phyloP scores from a whole-genome alignment of 2,113 vertebrate species.

The Camelus dromedarius region DNA sequence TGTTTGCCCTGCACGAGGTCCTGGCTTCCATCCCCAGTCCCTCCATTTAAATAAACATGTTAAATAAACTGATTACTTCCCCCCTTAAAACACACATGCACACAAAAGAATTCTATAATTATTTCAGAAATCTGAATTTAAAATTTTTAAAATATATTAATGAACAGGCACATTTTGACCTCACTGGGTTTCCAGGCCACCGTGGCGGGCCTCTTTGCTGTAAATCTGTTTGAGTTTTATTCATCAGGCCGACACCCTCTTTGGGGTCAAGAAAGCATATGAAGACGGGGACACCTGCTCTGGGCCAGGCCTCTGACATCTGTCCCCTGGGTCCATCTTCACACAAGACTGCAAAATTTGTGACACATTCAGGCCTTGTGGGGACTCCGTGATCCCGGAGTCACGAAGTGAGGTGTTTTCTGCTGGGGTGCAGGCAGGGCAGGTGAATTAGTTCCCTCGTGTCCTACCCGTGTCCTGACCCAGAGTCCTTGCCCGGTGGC shows the following conservation, averaged over 20 bases:
- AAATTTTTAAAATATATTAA: too few relatives aligned
- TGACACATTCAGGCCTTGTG: neutral
- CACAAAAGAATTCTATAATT: neutral
- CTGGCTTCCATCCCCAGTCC: too few relatives aligned
- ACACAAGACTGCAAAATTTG: neutral
- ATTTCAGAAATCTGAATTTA: neutral
- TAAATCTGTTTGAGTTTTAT: neutral
- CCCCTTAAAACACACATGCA: too few relatives aligned
- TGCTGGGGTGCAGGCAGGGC: neutral
- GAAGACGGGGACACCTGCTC: neutral
- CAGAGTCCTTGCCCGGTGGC: accelerated
- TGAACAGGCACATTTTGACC: neutral
- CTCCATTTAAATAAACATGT: too few relatives aligned
- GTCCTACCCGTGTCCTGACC: too few relatives aligned
- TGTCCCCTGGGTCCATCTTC: neutral
- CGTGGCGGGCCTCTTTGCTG: too few relatives aligned
- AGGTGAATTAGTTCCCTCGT: neutral
- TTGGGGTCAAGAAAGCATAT: neutral
- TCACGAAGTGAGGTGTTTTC: accelerated
- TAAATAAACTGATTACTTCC: too few relatives aligned
- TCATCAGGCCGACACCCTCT: neutral
- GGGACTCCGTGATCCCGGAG: neutral
- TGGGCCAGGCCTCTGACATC: neutral
- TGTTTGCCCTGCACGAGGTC: too few relatives aligned
- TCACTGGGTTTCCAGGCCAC: accelerated